Base-by-base conservation (phyloP, 2,797 vertebrate genomes). In the Callimico goeldii region DNA sequence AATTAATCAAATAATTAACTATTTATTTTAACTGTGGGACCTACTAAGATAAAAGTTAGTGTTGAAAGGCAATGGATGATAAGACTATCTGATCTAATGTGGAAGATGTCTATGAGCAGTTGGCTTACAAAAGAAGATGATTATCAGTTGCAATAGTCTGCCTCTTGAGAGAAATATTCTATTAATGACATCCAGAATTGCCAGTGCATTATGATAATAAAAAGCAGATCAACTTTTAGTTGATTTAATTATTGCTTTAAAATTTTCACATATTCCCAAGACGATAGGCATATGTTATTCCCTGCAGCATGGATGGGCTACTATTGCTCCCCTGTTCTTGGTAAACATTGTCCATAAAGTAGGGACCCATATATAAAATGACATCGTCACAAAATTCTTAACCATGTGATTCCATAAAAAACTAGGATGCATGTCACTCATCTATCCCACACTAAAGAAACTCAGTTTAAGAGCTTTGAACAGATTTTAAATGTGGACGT, bases 21-120 rank as follows among this genome's bases (percentile, higher is more conserved):
- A 90, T 17, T 85, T 95, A 94, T 81, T 90, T 94, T 77, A 76
- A 50, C 50, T 96, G 7, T 67, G 50, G 15, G 13, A 70, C 67
- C 4, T 26, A 24, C 33, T 52, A 50, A 75, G 48, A 50, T 39
- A 86, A 58, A 77, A 14, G 3, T 79, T 39, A 30, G 20, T 17
- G 20, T 75, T 80, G 7, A 72, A 43, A 36, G 33, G 7, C 76
- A 77, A 24, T 30, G 22, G 5, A 24, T 52, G 30, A 46, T 36
- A 43, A 77, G 26, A n/a, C 12, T 33, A 33, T 39, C 24, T 85
- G n/a, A 64, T 20, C n/a, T 90, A 58, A n/a, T 33, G 14, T 36
- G 22, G 30, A 95, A 58, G 7, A 28, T 28, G 7, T 81, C 5
- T 19, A 7, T 41, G 39, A 92, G 1, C 14, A 58, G 13, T 14